Evolutionary conservation across 2,888 invertebrate species (phyloP).

Genomic region (Hypomecis punctinalis): DNA sequence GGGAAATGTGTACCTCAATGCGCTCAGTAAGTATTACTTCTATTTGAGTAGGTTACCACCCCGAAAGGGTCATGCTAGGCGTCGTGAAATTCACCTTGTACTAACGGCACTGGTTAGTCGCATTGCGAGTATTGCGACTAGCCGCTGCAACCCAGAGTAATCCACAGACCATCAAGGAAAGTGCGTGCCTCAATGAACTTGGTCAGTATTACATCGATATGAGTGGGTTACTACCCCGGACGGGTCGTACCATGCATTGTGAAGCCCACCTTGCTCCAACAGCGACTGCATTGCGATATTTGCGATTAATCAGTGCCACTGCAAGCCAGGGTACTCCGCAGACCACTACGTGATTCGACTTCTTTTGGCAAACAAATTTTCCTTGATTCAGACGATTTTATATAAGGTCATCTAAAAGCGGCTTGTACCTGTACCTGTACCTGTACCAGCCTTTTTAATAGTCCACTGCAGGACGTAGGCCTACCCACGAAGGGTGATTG

Average conservation of each 20-base stretch:
- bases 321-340: conserved; percentile 45
- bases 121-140: conserved; percentile 80
- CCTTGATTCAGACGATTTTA: no score
- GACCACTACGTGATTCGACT: no score
- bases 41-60: neutral
- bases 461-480: no score
- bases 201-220: conserved; percentile 51
- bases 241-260: conserved; percentile 49
- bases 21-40: conserved; percentile 55
- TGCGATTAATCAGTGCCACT: conserved; percentile 82
- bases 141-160: conserved; percentile 75
- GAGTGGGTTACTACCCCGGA: neutral
- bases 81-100: conserved; percentile 48
- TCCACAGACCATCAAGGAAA: conserved; percentile 50
- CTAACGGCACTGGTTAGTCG: no score
- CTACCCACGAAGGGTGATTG: no score
- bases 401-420: no score
- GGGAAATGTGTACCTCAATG: conserved; percentile 66
- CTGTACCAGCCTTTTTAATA: no score
- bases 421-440: no score
- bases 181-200: conserved; percentile 64
- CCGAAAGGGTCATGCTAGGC: conserved; percentile 43
- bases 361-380: no score
- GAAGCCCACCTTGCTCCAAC: conserved; percentile 56
- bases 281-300: conserved; percentile 79